Conservation (phyloP, 2,113 vertebrate genomes). For the Psephotus haematonotus region DNA sequence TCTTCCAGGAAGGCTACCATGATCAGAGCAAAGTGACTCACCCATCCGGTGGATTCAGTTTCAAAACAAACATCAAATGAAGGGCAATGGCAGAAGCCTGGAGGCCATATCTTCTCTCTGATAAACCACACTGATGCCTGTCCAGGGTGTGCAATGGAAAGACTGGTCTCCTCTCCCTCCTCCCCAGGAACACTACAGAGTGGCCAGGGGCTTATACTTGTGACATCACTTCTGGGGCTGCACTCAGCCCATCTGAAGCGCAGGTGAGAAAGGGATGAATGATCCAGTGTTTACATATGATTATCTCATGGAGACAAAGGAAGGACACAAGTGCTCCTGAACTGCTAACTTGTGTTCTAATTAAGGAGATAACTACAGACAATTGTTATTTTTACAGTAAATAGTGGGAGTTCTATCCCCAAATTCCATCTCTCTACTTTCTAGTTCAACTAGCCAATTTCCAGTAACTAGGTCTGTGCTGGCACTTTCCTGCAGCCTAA, state of each 20-base stretch:
- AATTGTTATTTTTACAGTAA: background rate
- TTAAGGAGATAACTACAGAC: background rate
- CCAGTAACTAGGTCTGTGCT: background rate
- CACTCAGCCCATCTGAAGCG: background rate
- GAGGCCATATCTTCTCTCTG: accelerated
- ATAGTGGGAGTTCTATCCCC: background rate
- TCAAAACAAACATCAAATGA: background rate
- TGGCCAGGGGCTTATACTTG: background rate
- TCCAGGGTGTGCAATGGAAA: accelerated
- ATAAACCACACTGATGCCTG: background rate
- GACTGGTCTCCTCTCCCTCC: background rate
- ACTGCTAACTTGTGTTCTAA: background rate
- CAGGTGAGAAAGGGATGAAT: background rate
- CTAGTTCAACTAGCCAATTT: background rate
- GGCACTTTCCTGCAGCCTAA: background rate
- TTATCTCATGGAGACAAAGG: background rate
- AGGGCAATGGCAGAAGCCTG: background rate
- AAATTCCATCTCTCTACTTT: background rate
- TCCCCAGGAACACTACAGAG: background rate
- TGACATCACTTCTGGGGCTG: background rate
- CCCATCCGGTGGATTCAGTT: background rate
- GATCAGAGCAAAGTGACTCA: background rate
- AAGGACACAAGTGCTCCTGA: background rate
- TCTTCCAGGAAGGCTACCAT: background rate
- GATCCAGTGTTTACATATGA: background rate